These are phyloP conservation scores for Bombus sylvicola DNA, from an alignment of 1,140 invertebrate species.

Conservation along the genomic window DNA sequence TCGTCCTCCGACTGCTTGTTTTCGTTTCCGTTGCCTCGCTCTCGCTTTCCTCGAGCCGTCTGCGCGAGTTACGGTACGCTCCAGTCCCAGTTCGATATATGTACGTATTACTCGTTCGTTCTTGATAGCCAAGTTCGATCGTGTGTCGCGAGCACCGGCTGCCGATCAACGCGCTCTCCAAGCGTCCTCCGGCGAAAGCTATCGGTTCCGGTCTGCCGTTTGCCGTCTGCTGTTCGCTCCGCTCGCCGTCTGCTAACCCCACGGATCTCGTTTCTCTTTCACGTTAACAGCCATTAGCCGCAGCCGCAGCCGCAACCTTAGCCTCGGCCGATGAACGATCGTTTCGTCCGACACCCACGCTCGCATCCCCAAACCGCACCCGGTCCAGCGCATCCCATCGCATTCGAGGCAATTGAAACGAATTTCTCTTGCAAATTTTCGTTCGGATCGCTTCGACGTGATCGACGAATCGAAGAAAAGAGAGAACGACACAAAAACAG, in stretches of 20 bases:
- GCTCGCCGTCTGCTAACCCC: conserved; percentile 22
- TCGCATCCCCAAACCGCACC: neutral
- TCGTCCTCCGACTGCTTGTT: neutral
- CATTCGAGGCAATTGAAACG: no score
- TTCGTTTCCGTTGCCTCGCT: neutral
- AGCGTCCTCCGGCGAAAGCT: conserved; percentile 11
- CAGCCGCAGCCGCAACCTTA: neutral
- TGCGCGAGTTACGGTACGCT: neutral
- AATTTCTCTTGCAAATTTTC: neutral
- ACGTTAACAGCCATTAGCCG: neutral
- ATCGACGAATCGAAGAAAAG: no score
- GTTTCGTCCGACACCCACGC: neutral
- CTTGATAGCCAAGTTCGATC: neutral
- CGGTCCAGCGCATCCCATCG: neutral
- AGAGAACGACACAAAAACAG: neutral
- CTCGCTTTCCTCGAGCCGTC: neutral
- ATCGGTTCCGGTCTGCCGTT: conserved; percentile 37
- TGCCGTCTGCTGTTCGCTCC: conserved; percentile 19
- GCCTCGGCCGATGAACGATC: neutral
- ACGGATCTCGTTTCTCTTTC: neutral
- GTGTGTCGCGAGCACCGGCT: neutral
- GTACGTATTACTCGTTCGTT: neutral
- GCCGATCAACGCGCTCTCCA: neutral
- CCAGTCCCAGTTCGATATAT: neutral
- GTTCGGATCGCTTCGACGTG: neutral